A percentile compares a stretch with the other conserved stretches of the same genome.
phyloP scores from a whole-genome alignment of 2,888 invertebrate species.

The Drosophila anomelani region DNA sequence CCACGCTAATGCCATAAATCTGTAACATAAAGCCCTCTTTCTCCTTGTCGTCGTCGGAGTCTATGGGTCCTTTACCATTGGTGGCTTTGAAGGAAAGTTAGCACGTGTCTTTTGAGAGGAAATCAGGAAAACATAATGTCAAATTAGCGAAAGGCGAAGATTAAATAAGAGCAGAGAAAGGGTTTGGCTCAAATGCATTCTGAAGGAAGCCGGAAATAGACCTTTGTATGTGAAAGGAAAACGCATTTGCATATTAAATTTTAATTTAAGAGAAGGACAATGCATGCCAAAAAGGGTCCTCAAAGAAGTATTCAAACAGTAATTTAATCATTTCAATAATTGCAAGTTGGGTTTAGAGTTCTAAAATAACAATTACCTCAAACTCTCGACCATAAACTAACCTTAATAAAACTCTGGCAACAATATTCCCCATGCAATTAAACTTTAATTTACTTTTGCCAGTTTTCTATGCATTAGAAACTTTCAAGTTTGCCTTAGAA shows the following conservation, averaged over 20 bases:
- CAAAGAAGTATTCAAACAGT: background rate
- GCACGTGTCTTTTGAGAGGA: slow-evolving; percentile 9
- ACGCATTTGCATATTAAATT: slow-evolving; percentile 3
- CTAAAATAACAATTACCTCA: background rate
- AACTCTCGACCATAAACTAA: background rate
- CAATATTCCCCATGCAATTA: background rate
- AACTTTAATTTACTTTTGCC: slow-evolving; percentile 6
- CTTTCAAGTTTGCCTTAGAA: background rate
- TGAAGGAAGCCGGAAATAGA: background rate
- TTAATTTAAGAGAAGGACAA: background rate
- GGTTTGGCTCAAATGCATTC: background rate
- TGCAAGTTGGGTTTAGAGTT: background rate
- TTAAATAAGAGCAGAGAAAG: background rate
- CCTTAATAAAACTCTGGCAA: background rate
- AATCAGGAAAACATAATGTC: slow-evolving; percentile 22
- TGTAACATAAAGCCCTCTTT: slow-evolving; percentile 42
- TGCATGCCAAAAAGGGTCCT: too few species aligned
- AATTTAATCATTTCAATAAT: background rate
- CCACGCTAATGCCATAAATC: slow-evolving; percentile 45
- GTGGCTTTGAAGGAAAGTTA: slow-evolving; percentile 23
- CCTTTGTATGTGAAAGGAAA: slow-evolving; percentile 1
- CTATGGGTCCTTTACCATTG: background rate
- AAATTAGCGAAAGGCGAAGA: slow-evolving; percentile 10
- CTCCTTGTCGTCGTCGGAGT: background rate
- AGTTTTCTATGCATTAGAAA: background rate